Evolutionary conservation across 2,113 vertebrate genomes (phyloP).

Genomic region (Struthio camelus): DNA sequence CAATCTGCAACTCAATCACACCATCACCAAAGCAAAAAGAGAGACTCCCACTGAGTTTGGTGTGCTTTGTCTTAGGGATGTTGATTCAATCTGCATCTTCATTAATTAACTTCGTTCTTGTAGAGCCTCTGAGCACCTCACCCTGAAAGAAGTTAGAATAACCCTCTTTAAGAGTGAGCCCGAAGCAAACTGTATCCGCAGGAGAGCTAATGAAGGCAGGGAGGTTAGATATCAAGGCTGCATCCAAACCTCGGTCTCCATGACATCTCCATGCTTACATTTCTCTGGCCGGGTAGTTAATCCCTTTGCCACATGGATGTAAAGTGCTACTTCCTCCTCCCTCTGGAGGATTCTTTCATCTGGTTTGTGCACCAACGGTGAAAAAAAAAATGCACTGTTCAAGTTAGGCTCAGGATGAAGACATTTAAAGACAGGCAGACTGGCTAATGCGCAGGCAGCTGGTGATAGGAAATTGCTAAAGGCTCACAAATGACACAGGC

Average conservation of each 20-base stretch:
- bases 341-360: conserved; percentile 3
- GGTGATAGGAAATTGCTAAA: conserved; percentile 17
- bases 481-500: background rate
- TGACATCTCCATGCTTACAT: background rate
- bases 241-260: conserved; percentile 33
- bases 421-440: background rate
- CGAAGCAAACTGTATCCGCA: background rate
- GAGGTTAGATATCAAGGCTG: background rate
- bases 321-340: background rate
- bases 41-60: background rate
- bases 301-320: conserved; percentile 52
- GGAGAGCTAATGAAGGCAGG: background rate
- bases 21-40: background rate
- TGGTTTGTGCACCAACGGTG: background rate
- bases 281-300: conserved; percentile 16
- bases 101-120: background rate
- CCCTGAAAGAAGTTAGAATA: background rate
- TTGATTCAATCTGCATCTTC: background rate
- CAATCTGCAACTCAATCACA: background rate
- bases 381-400: background rate
- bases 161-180: background rate
- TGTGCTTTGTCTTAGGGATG: background rate
- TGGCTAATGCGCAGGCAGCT: background rate
- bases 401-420: background rate
- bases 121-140: background rate